Base-by-base conservation (phyloP, 2,113 vertebrate species). In the Delphinapterus leucas region DNA sequence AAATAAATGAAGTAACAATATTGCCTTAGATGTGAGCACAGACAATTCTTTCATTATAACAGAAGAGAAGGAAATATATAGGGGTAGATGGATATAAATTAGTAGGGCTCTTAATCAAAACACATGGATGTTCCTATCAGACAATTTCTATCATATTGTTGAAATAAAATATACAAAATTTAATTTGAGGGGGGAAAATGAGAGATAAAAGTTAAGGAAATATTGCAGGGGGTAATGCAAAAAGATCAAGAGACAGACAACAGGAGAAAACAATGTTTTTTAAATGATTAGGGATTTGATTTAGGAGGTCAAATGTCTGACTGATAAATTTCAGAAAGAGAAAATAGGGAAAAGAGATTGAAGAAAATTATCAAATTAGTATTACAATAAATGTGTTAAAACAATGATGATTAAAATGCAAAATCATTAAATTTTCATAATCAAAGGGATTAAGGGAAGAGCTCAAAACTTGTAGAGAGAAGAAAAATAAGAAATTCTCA, bases 351-450 rank as follows among this genome's bases (percentile, higher is more conserved):
- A 70, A 92, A 71, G 28, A 71, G 9, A 73, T 41, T 5, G 11
- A 53, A 74, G 55, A 93, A 83, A 88, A 83, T 60, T 44, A 49
- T 55, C 13, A 91, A 83, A 68, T 70, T 65, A 73, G 11, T 68
- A 84, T 84, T 88, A 17, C 6, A 88, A 61, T 47, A 74, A 61
- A 21, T 92, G 10, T 58, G 13, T 76, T 89, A 89, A 92, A 92
- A 41, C 26, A 44, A 60, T 70, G 26, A 38, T 77, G 65, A 73
- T 94, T 74, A 86, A 83, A 55, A 47, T 81, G 49, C 21, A 85
- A 36, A 68, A 47, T 61, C 38, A 53, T 88, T 97, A 73, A 63
- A 47, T 70, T 92, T 90, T 92, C 53, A 96, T 67, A 65, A 94
- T 77, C 26, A 83, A 67, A 93, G 15, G 12, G 21, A 26, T 58